Evolutionary conservation across 1,140 invertebrate species (phyloP).

Genomic region (Elysia chlorotica): DNA sequence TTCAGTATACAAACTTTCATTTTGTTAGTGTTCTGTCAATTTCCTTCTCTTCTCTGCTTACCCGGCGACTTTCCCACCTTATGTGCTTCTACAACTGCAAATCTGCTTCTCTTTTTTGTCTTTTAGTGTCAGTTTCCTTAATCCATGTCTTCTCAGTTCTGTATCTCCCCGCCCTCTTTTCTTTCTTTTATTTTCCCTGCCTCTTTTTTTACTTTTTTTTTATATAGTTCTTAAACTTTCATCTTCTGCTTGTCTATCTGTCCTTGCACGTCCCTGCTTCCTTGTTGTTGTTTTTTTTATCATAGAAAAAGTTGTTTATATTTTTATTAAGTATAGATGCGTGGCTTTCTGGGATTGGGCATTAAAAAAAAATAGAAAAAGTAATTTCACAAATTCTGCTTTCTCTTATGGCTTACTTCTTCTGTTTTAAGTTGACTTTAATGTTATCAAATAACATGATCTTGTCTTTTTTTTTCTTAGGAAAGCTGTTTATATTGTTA

Average conservation of each 20-base stretch:
- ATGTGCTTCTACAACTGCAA: background rate
- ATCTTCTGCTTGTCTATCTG: background rate
- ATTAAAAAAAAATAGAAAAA: background rate
- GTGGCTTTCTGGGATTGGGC: background rate
- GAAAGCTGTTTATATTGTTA: too few species aligned
- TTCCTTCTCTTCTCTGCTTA: background rate
- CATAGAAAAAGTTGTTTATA: too few species aligned
- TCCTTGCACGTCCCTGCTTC: background rate
- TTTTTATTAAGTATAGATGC: too few species aligned
- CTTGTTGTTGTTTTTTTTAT: background rate
- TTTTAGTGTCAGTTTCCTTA: background rate
- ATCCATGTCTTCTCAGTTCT: background rate
- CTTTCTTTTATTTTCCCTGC: background rate
- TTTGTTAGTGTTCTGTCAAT: background rate
- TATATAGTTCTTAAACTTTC: background rate
- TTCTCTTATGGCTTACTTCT: background rate
- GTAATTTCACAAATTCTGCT: background rate
- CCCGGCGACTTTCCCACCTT: background rate
- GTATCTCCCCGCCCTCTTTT: background rate
- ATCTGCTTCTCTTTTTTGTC: background rate
- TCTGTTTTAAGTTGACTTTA: too few species aligned
- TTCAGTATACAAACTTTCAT: background rate
- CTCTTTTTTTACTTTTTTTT: background rate
- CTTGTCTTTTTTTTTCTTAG: too few species aligned
- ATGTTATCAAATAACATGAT: too few species aligned